Evolutionary conservation across 2,888 invertebrate genomes (phyloP).

Genomic region (Diploptera punctata): DNA sequence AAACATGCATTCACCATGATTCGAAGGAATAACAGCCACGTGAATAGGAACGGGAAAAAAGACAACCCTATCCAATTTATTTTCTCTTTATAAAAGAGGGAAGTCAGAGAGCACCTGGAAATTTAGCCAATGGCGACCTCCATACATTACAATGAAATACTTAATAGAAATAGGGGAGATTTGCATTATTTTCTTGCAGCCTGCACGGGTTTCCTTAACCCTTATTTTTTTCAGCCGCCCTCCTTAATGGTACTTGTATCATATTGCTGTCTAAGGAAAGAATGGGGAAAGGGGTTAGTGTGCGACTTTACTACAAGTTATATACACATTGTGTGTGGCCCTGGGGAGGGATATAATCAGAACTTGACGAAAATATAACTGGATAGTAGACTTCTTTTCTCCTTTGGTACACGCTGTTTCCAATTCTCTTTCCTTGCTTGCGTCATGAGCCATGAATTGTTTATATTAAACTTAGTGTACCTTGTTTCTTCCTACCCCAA

Average conservation of each 20-base stretch:
- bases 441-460: slow-evolving; percentile 24
- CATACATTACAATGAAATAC: background rate
- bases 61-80: background rate
- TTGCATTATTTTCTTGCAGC: background rate
- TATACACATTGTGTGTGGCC: slow-evolving; percentile 57
- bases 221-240: background rate
- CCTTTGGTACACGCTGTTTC: background rate
- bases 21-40: background rate
- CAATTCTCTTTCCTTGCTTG: background rate
- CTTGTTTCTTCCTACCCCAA: too few species aligned
- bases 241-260: background rate
- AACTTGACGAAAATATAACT: slow-evolving; percentile 58
- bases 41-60: background rate
- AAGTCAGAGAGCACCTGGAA: background rate
- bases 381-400: slow-evolving; percentile 44
- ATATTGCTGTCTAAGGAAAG: slow-evolving; percentile 48
- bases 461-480: background rate
- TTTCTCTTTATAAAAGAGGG: background rate
- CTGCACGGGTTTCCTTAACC: too few species aligned
- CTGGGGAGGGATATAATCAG: slow-evolving; percentile 58
- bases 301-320: slow-evolving; percentile 58
- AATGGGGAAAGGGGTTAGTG: slow-evolving; percentile 48
- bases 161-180: background rate
- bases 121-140: background rate
- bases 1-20: too few species aligned